Base-by-base conservation (phyloP, 2,797 vertebrate species). In the Rhyacichthys aspro region DNA sequence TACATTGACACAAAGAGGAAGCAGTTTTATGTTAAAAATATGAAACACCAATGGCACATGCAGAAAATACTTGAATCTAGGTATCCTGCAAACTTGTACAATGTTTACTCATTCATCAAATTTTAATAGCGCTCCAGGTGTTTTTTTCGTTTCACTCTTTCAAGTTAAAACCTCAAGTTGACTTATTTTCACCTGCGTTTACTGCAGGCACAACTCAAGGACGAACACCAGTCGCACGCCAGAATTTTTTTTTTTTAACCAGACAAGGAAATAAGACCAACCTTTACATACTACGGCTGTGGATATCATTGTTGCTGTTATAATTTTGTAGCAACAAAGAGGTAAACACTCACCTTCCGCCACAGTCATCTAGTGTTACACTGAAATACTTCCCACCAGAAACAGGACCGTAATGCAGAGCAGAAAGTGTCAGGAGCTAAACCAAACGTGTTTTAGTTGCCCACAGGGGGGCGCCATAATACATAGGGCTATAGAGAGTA, bases 371-470 rank as follows among this genome's bases (percentile, higher is more conserved):
- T 9, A 39, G 83, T 85, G 86, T 73, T 9, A 79, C 86, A 1
- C 11, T 67, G 14, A 85, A 88, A 86, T 74, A 2, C 9, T 43
- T 75, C 72, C 87, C 67, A 33, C 73, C n/a, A 18, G 84, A 84
- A 88, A 86, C 86, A 0, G 6, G 7, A 67, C 43, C 50, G 10
- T 6, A 0, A 3, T 2, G 34, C 34, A 71, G 44, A 3, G 0
- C 9, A 7, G 17, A 9, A 4, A 1, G 6, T 34, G 9, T 12
- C 2, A 7, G 14, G 12, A 5, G 6, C 5, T 5, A 41, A 3
- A 9, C n/a, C n/a, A n/a, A 1, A 11, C 7, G 3, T 34, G 9
- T 1, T 5, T 3, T 3, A 1, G 0, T 1, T 1, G 0, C 0
- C 79, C 89, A 76, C 81, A 11, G 0, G 75, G 59, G 57, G 79